Base-by-base conservation (phyloP, 2,797 vertebrate species). In the Hyperoplus immaculatus region DNA sequence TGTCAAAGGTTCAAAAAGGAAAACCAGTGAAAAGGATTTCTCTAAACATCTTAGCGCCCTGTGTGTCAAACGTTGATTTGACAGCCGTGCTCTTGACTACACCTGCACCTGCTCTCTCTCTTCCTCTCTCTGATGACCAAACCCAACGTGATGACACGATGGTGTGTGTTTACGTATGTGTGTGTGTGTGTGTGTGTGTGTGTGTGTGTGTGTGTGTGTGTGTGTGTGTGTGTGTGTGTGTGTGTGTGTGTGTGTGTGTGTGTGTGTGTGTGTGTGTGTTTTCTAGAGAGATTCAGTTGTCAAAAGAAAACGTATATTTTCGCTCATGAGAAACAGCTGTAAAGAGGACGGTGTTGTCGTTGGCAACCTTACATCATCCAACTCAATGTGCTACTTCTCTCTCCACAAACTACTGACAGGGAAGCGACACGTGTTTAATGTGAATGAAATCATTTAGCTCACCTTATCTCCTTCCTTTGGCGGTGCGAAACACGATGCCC, bases 361-460 rank as follows among this genome's bases (percentile, higher is more conserved):
- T 14, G 47, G 42, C 56, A 71, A 60, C 72, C 53, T 18, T 8
- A 5, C 55, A 80, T 68, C 83, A 79, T 83, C 80, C 83, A 82
- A 61, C 67, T 83, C 68, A 41, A 3, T 8, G 73, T 14, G 4
- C 64, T 39, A 58, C 72, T 66, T 16, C 63, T 53, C 62, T 72
- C 59, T 14, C 54, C 61, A 59, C 68, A 81, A 92, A 92, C 91
- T 92, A 91, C 78, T 88, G 88, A 75, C 87, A 81, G 81, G 14
- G 49, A 16, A 55, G 75, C 55, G 61, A 57, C 86, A 85, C 84
- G 83, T 89, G 89, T 78, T 74, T 75, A 43, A 59, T 18, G 42
- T 55, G 67, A 65, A 84, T 13, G 59, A n/a, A 12, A 42, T 36
- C 0, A 42, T 72, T 70, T 38, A 3, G 15, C 85, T 90, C 75